Evolutionary conservation across 2,797 vertebrate species (phyloP), one percentile per base, ranked within the genome.

Genomic region (Knipowitschia caucasica): DNA sequence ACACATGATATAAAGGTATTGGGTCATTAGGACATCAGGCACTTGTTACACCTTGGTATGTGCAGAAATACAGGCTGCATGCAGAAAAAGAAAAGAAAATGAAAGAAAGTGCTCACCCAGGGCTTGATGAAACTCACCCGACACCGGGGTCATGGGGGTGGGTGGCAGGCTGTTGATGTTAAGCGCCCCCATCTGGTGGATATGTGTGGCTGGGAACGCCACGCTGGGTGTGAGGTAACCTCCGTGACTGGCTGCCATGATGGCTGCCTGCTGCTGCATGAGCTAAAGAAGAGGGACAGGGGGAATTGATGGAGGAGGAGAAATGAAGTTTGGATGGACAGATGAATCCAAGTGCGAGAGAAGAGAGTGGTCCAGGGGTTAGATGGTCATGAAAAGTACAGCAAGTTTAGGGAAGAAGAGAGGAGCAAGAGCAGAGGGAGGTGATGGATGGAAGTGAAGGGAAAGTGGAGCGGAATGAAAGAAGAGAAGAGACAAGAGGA

Each of bases 201-300:
- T 94, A 82, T 98, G 95, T 42, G 94, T 95, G 7, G 95, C 90
- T 4, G 95, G 95, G 60, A 97, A 98, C 58, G 95, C 89, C 84
- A 98, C 86, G 2, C 94, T 92, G 0, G 95, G 95, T 49, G 94
- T 93, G 88, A 98, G 88, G 87, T 98, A 98, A 84, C 94, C 95
- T 75, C 95, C 93, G 2, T 98, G 94, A 67, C 94, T 94, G 54
- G 94, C 92, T 64, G 95, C 93, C 84, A 99, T 95, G 29, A 98
- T 93, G 18, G 96, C 95, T 55, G 95, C 94, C 87, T 99, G 96
- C 89, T 95, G 94, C 89, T 99, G 96, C 95, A 98, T 98, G 88
- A 99, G 92, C 95, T 98, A 90, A 75, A 82, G 73, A 73, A 80
- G 69, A 84, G 67, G 78, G 80, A 77, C 73, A 81, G 6, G 64